phyloP scores from a whole-genome alignment of 2,888 invertebrate species.

The Rhagium mordax region DNA sequence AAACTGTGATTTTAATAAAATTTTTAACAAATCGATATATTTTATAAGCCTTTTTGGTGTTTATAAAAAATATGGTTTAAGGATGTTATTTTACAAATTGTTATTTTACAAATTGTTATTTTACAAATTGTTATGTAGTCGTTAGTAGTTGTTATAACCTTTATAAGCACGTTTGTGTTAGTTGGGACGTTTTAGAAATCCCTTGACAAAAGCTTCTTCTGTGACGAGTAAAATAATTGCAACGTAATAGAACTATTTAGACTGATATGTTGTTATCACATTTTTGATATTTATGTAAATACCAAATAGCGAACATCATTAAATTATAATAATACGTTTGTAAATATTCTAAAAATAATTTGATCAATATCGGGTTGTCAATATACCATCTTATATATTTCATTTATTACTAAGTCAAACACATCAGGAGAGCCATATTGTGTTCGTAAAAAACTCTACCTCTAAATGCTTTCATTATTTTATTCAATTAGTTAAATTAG shows the following conservation, averaged over 20 bases:
- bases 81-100: too few species aligned
- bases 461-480: background rate
- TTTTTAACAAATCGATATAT: too few species aligned
- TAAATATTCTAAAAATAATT: constrained; percentile 28
- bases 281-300: background rate
- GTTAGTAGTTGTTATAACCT: too few species aligned
- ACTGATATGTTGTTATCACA: background rate
- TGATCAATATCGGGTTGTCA: constrained; percentile 22
- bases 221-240: too few species aligned
- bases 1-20: too few species aligned
- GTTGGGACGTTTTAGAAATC: too few species aligned
- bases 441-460: background rate
- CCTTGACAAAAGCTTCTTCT: too few species aligned
- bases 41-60: too few species aligned
- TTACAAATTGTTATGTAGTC: too few species aligned
- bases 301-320: constrained; percentile 11
- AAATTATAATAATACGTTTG: constrained; percentile 13
- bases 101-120: too few species aligned
- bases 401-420: constrained; percentile 15
- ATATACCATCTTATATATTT: constrained; percentile 1
- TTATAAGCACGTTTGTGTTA: too few species aligned
- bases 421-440: background rate
- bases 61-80: too few species aligned
- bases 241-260: background rate
- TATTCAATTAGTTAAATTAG: background rate